Evolutionary conservation across 2,888 invertebrate genomes (phyloP).

Genomic region (Melipona bicolor): DNA sequence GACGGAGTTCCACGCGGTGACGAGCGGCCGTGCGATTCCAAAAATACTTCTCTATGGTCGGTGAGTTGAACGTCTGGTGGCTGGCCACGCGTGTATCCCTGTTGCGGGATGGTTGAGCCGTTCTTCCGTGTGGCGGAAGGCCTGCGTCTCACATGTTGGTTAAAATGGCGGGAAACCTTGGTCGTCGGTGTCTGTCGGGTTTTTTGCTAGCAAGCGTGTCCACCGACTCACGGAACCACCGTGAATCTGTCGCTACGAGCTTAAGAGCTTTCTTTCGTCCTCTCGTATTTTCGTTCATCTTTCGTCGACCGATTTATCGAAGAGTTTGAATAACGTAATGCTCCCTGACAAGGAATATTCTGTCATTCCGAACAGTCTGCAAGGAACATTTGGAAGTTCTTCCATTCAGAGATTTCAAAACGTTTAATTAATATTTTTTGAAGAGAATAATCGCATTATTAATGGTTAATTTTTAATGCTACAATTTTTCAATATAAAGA

Average conservation of each 20-base stretch:
- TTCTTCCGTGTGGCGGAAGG: slow-evolving; percentile 55
- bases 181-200: slow-evolving; percentile 25
- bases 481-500: too few relatives aligned
- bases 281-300: background rate
- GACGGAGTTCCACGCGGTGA: slow-evolving; percentile 58
- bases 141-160: slow-evolving; percentile 38
- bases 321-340: background rate
- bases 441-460: background rate
- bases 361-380: background rate
- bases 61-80: slow-evolving; percentile 61
- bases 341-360: background rate
- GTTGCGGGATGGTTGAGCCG: slow-evolving; percentile 13
- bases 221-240: background rate
- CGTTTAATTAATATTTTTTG: background rate
- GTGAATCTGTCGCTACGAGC: background rate
- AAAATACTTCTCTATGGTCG: slow-evolving; percentile 63
- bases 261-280: background rate
- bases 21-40: slow-evolving; percentile 66
- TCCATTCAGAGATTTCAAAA: background rate
- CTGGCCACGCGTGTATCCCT: slow-evolving; percentile 59
- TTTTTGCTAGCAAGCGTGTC: slow-evolving; percentile 29
- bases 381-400: background rate
- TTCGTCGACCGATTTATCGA: too few relatives aligned
- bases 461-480: too few relatives aligned
- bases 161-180: slow-evolving; percentile 61